Conservation (phyloP, 2,888 invertebrate genomes). For the Drosophila recens region DNA sequence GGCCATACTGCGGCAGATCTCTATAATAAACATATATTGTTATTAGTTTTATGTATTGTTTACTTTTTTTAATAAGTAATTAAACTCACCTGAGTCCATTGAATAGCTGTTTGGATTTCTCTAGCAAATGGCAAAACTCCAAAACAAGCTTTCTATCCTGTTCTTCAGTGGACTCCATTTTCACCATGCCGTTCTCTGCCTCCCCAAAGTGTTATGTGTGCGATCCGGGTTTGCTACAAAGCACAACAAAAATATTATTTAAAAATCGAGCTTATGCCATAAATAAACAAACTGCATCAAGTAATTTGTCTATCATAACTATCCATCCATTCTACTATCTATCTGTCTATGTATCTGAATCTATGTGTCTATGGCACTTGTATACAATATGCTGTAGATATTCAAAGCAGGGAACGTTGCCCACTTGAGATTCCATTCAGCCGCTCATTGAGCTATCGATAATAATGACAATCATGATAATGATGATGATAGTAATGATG, state of each 20-base stretch:
- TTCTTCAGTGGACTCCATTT: slow-evolving; percentile 93
- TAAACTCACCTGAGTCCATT: slow-evolving; percentile 94
- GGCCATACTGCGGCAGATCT: slow-evolving; percentile 98
- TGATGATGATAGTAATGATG: slow-evolving; percentile 34
- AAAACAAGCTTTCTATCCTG: slow-evolving; percentile 96
- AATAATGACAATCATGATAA: slow-evolving; percentile 48
- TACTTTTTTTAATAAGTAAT: not conserved
- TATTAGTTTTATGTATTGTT: not conserved
- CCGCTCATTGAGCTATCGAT: slow-evolving; percentile 60
- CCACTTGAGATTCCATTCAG: slow-evolving; percentile 68
- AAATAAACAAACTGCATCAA: slow-evolving; percentile 54
- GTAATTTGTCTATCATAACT: slow-evolving; percentile 17
- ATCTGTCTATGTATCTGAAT: slow-evolving; percentile 10
- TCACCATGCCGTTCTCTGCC: slow-evolving; percentile 87
- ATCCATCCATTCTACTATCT: slow-evolving; percentile 14
- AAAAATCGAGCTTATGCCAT: slow-evolving; percentile 26
- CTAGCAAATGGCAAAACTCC: slow-evolving; percentile 97
- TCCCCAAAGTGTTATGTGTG: slow-evolving; percentile 84
- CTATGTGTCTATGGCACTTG: slow-evolving; percentile 17
- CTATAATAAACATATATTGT: slow-evolving; percentile 86
- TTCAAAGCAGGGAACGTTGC: slow-evolving; percentile 27
- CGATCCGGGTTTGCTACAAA: slow-evolving; percentile 79
- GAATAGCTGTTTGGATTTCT: slow-evolving; percentile 98
- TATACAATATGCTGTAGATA: slow-evolving; percentile 16
- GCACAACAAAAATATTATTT: not conserved